phyloP scores from a whole-genome alignment of 1,140 invertebrate genomes.

The Trichogramma pretiosum region DNA sequence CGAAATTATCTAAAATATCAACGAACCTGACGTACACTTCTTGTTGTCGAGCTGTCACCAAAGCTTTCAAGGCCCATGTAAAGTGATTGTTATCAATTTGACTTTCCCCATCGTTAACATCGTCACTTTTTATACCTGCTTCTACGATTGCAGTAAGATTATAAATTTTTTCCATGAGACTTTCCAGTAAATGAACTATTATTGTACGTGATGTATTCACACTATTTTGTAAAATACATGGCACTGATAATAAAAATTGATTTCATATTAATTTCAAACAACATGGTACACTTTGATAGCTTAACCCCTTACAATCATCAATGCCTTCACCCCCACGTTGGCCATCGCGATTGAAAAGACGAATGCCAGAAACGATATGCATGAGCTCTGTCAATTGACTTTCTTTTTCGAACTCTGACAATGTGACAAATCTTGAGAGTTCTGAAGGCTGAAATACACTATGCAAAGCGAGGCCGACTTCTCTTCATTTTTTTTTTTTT shows the following conservation, averaged over 20 bases:
- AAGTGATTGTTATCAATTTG: constrained; percentile 19
- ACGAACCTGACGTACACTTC: constrained; percentile 49
- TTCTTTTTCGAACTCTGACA: constrained; percentile 47
- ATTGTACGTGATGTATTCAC: constrained; percentile 44
- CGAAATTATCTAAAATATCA: background rate
- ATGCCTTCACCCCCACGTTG: constrained; percentile 57
- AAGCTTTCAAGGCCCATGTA: constrained; percentile 44
- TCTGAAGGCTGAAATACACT: constrained; percentile 65
- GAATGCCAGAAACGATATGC: constrained; percentile 54
- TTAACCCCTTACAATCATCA: constrained; percentile 57
- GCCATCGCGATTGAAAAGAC: constrained; percentile 60
- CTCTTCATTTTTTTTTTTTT: constrained; percentile 28
- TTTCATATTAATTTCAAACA: too few species aligned
- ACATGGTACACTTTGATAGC: too few species aligned
- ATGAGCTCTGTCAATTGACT: constrained; percentile 49
- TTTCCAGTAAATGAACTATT: constrained; percentile 46
- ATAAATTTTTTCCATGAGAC: constrained; percentile 54
- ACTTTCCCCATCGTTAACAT: constrained; percentile 24
- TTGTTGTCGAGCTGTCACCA: constrained; percentile 53
- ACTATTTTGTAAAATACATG: constrained; percentile 51
- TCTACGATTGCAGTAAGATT: constrained; percentile 52
- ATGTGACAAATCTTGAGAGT: constrained; percentile 52
- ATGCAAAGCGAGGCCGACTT: constrained; percentile 57
- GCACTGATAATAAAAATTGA: constrained; percentile 40
- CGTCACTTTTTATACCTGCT: constrained; percentile 26